Base-by-base conservation (phyloP, 2,797 vertebrate species). In the Sardinella longiceps region DNA sequence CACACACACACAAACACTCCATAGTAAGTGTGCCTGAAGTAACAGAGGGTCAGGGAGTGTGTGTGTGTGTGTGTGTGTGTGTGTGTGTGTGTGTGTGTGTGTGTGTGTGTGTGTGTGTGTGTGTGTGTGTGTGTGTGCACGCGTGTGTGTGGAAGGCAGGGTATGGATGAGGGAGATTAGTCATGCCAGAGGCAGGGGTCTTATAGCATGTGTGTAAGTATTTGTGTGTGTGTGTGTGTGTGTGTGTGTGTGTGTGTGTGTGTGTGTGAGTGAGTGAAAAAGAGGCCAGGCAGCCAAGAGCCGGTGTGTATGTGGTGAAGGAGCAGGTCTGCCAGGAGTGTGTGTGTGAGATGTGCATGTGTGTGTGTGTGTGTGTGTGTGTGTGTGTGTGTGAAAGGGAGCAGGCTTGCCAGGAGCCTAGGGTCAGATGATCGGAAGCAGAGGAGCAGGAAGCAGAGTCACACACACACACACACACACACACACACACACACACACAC, bases 391-490 rank as follows among this genome's bases (percentile, higher is more conserved):
- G 30, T 74, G 30, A 81, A 30, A 81, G 81, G 80, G 63, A 83
- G 53, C 48, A 48, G 81, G 85, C 86, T 85, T 87, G 90, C 90
- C 92, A 92, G 88, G 90, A 86, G 86, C 84, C 87, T 90, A 86
- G 92, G 90, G 90, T 88, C 87, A 82, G 90, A 89, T 84, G 86
- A 88, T 89, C 90, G 84, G 39, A 86, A 81, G 39, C 84, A 82
- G 63, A 84, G 81, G 82, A 58, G 37, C 39, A 87, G 83, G 80
- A 51, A 45, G 28, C 81, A 33, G n/a, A n/a, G n/a, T n/a, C n/a
- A n/a, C n/a, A n/a, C n/a, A n/a, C n/a, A n/a, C n/a, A n/a, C n/a
- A n/a, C n/a, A n/a, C n/a, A n/a, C n/a, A n/a, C n/a, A n/a, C n/a
- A n/a, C n/a, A n/a, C n/a, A n/a, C n/a, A n/a, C n/a, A n/a, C n/a